Percentiles rank a stretch among this genome's conserved stretches.
Conservation (phyloP, 1,140 invertebrate genomes). For the Drosophila lini region DNA sequence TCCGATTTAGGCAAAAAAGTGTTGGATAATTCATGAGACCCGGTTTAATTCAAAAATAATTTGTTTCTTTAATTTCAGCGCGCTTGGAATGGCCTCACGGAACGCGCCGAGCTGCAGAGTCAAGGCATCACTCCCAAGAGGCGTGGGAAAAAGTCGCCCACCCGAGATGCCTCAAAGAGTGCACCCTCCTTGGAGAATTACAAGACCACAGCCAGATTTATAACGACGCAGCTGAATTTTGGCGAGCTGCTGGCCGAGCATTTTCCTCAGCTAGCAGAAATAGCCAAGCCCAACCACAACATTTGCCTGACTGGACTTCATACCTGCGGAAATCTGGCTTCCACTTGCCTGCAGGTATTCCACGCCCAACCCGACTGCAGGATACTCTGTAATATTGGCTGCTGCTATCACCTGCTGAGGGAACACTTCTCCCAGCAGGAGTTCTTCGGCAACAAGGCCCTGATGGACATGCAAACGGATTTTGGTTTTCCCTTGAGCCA, state of each 20-base stretch:
- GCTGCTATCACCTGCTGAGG: slow-evolving; percentile 94
- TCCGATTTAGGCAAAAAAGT: slow-evolving; percentile 1
- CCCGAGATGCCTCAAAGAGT: slow-evolving; percentile 2
- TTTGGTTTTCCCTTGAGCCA: slow-evolving; percentile 89
- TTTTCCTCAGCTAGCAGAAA: slow-evolving; percentile 76
- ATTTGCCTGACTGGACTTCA: slow-evolving; percentile 91
- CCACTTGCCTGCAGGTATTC: slow-evolving; percentile 91
- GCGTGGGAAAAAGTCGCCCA: slow-evolving; percentile 53
- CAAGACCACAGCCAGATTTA: slow-evolving; percentile 85
- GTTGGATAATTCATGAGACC: background rate
- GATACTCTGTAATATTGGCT: slow-evolving; percentile 92
- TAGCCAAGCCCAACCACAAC: slow-evolving; percentile 41
- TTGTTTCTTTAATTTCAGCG: slow-evolving; percentile 58
- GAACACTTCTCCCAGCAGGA: slow-evolving; percentile 86
- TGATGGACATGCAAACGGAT: slow-evolving; percentile 59
- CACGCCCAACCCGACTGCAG: slow-evolving; percentile 85
- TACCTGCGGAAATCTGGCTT: slow-evolving; percentile 94
- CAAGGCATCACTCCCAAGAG: slow-evolving; percentile 65
- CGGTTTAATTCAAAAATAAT: background rate
- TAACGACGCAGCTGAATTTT: slow-evolving; percentile 85
- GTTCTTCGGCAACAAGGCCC: slow-evolving; percentile 67
- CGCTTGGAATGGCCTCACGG: slow-evolving; percentile 84
- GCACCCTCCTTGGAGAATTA: slow-evolving; percentile 67
- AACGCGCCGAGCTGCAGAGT: slow-evolving; percentile 68
- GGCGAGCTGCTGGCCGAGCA: slow-evolving; percentile 84